A percentile compares a stretch with the other conserved stretches of the same genome.
Evolutionary conservation across 2,113 vertebrate genomes (phyloP).

Genomic region (Marmota monax): DNA sequence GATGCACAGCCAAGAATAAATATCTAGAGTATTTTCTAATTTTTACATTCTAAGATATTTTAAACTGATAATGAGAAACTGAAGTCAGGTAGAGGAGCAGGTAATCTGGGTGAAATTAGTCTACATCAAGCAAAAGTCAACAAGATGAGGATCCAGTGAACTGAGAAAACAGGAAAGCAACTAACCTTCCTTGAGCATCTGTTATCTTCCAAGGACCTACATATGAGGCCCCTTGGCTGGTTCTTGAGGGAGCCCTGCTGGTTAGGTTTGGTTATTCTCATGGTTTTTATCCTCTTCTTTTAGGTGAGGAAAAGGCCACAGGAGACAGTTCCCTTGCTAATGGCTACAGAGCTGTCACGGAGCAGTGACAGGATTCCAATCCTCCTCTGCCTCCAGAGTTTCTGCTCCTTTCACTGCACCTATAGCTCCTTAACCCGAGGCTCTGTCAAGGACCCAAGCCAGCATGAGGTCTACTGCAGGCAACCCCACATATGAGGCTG

Average conservation of each 20-base stretch:
- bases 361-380: too few species aligned
- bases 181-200: not conserved
- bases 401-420: not conserved
- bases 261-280: not conserved
- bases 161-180: not conserved
- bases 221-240: not conserved
- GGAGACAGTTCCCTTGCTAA: not conserved
- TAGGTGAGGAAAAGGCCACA: not conserved
- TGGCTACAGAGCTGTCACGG: not conserved
- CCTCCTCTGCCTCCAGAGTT: not conserved
- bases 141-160: not conserved
- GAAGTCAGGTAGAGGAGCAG: not conserved
- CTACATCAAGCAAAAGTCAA: not conserved
- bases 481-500: rapidly evolving
- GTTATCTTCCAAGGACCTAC: not conserved
- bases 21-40: not conserved
- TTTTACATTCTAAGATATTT: not conserved
- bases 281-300: not conserved
- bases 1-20: not conserved
- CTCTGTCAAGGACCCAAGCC: not conserved
- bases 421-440: not conserved
- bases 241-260: not conserved
- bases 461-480: not conserved
- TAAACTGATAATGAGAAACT: not conserved
- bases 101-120: not conserved